A percentile compares a stretch with the other conserved stretches of the same genome.
Evolutionary conservation across 2,797 vertebrate species (phyloP).

Genomic region (Notamacropus eugenii): DNA sequence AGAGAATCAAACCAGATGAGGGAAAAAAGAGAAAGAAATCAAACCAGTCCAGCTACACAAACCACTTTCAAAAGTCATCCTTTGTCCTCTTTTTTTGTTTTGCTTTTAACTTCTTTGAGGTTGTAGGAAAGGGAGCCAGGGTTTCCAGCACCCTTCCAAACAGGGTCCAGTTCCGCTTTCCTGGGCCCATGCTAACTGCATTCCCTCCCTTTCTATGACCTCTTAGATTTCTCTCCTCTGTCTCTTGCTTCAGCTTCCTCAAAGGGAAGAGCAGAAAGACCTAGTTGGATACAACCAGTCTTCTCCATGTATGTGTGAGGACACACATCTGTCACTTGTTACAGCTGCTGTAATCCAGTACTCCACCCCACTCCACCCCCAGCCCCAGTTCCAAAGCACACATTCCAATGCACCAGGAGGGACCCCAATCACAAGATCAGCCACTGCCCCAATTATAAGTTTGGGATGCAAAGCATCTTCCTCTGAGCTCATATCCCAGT

Average conservation of each 20-base stretch:
- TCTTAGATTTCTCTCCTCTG: not conserved
- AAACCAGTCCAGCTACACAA: not conserved
- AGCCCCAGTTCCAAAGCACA: not conserved
- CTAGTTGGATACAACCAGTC: not conserved
- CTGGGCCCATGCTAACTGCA: not conserved
- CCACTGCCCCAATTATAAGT: not conserved
- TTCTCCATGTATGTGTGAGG: not conserved
- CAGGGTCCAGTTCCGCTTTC: not conserved
- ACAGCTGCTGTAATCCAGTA: not conserved
- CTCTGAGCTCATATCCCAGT: not conserved
- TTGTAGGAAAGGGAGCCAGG: not conserved
- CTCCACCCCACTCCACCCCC: not conserved
- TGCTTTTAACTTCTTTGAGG: conserved; percentile 21
- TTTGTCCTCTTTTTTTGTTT: conserved; percentile 10
- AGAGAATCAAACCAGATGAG: conserved; percentile 19
- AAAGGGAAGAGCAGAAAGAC: not conserved
- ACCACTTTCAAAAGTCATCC: conserved; percentile 13
- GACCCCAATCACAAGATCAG: not conserved
- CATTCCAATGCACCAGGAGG: not conserved
- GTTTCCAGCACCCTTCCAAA: not conserved
- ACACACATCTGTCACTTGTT: conserved; percentile 20
- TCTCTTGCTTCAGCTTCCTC: not conserved
- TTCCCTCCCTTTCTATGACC: not conserved
- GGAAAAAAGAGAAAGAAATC: conserved; percentile 21
- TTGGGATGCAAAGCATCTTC: not conserved